Evolutionary conservation across 2,888 invertebrate species (phyloP), one percentile per base, ranked within the genome.

Genomic region (Pecten maximus): DNA sequence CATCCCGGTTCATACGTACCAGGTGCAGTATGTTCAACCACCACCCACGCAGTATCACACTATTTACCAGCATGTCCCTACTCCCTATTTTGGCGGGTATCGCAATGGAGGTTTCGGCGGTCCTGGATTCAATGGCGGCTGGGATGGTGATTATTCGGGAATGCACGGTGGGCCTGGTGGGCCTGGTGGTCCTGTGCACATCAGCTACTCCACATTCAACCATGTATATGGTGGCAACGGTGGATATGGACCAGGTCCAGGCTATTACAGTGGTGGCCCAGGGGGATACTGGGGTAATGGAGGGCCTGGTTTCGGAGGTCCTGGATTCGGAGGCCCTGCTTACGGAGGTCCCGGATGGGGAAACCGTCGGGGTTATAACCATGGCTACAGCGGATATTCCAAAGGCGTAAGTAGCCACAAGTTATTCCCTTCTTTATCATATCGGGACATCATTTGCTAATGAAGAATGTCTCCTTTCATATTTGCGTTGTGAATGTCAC

Each of bases 261-360:
- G 74, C 6, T 74, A 23, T 54, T 44, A 40, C 40, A n/a, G 40
- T 44, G 35, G 87, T n/a, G 40, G 87, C 40, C 50, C 48, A 54
- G 40, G 40, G 35, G 40, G 54, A 23, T 40, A 87, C 50, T 23
- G 40, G 89, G 28, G 89, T 88, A n/a, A n/a, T n/a, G n/a, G n/a
- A n/a, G n/a, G n/a, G n/a, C n/a, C n/a, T n/a, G 88, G 89, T 89
- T 88, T 89, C 91, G 87, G 89, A 88, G 88, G 89, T 87, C 91
- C 89, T 19, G 50, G 74, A 6, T 74, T 88, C 89, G 89, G 90
- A 87, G 89, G 90, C 87, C 87, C 35, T 40, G 40, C 54, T 40
- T 89, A 89, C 88, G 87, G 89, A 88, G 88, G 89, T 87, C 91
- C 74, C 23, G 50, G 74, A 35, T 74, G 3, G 74, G 74, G 74